phyloP scores from a whole-genome alignment of 2,113 vertebrate species.

The Hassar affinis region DNA sequence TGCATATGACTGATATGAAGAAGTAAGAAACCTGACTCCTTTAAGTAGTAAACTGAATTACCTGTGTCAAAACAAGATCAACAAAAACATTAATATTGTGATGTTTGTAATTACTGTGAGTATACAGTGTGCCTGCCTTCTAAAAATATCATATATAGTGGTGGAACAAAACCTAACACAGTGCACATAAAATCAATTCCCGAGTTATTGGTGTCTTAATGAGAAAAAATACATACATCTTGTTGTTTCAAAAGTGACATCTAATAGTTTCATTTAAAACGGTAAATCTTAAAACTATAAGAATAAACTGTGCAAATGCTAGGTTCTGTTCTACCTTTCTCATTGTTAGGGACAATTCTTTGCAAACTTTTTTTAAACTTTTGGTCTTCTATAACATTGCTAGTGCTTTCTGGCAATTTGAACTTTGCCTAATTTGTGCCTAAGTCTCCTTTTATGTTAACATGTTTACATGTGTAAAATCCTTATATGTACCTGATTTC shows the following conservation, averaged over 20 bases:
- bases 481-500: neutral
- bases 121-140: neutral
- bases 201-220: neutral
- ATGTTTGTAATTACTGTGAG: neutral
- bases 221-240: neutral
- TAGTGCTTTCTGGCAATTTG: neutral
- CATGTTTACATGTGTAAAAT: neutral
- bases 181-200: neutral
- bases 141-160: neutral
- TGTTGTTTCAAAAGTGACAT: neutral
- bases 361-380: too few relatives aligned
- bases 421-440: neutral
- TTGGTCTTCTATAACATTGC: neutral
- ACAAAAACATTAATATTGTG: neutral
- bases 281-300: neutral
- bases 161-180: neutral
- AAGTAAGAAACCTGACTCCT: neutral
- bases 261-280: neutral
- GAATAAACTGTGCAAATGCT: neutral
- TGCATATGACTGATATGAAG: neutral
- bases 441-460: neutral
- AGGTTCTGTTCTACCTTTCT: neutral
- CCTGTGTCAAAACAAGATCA: neutral
- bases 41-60: neutral
- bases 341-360: neutral